A percentile compares a stretch with the other conserved stretches of the same genome.
Evolutionary conservation across 2,888 invertebrate species (phyloP).

Genomic region (Danaus chrysippus): DNA sequence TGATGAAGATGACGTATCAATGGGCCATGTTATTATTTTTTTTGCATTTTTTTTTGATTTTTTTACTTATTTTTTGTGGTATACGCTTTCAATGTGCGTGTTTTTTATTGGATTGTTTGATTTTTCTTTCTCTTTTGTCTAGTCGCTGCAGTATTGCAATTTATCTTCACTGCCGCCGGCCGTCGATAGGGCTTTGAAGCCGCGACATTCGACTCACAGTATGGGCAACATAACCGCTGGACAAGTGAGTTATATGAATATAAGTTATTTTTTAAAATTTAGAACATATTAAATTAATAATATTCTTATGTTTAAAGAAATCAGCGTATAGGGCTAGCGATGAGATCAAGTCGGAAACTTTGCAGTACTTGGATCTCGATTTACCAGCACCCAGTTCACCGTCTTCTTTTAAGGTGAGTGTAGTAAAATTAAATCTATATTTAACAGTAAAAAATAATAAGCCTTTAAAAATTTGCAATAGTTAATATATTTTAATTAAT

Average conservation of each 20-base stretch:
- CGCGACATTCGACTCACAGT: conserved; percentile 76
- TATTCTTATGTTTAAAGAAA: conserved; percentile 18
- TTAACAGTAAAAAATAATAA: too few species aligned
- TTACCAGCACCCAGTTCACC: conserved; percentile 78
- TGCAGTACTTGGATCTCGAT: conserved; percentile 93
- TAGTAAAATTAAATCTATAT: too few species aligned
- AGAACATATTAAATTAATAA: conserved; percentile 4
- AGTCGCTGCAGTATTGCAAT: conserved; percentile 70
- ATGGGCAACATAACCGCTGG: conserved; percentile 44
- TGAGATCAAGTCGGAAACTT: conserved; percentile 44
- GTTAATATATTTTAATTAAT: too few species aligned
- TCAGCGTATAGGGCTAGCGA: conserved; percentile 30
- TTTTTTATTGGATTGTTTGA: not conserved
- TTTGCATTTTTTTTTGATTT: conserved; percentile 6
- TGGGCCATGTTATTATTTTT: conserved; percentile 41
- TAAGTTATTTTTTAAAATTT: conserved; percentile 2
- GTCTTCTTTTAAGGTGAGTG: conserved; percentile 41
- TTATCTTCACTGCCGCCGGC: conserved; percentile 81
- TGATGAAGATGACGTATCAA: conserved; percentile 51
- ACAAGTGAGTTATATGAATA: conserved; percentile 41
- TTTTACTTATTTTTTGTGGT: not conserved
- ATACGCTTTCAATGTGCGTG: not conserved
- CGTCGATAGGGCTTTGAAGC: conserved; percentile 90
- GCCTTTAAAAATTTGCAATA: too few species aligned
- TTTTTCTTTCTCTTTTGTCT: conserved; percentile 26